A percentile compares a stretch with the other conserved stretches of the same genome.
Evolutionary conservation across 2,797 vertebrate genomes (phyloP).

Genomic region (Pangasius krempfi): DNA sequence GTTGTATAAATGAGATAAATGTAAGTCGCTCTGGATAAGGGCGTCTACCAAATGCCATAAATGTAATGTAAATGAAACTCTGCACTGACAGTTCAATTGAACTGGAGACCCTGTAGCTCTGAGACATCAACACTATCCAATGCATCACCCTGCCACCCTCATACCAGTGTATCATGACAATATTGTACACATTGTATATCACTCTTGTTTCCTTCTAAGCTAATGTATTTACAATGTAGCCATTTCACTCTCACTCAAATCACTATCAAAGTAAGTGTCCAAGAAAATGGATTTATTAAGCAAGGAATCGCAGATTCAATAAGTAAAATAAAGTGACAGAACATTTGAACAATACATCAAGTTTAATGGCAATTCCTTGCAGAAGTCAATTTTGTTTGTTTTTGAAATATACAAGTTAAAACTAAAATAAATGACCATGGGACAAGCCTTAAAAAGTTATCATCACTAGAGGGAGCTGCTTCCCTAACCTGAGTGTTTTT

Average conservation of each 20-base stretch:
- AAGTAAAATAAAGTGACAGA: background rate
- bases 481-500: background rate
- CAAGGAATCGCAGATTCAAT: background rate
- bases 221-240: too few relatives aligned
- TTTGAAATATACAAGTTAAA: background rate
- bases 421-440: background rate
- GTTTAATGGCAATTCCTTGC: background rate
- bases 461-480: slow-evolving; percentile 48
- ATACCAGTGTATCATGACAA: background rate
- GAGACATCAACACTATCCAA: too few relatives aligned
- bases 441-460: background rate
- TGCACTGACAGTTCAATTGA: too few relatives aligned
- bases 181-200: background rate
- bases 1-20: too few relatives aligned
- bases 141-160: too few relatives aligned
- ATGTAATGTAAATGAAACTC: too few relatives aligned
- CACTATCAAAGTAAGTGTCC: too few relatives aligned
- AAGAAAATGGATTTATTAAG: background rate
- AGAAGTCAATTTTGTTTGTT: too few relatives aligned
- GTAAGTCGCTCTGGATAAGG: too few relatives aligned
- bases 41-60: too few relatives aligned
- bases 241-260: background rate
- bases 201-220: too few relatives aligned
- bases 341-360: background rate
- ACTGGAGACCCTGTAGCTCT: too few relatives aligned